Evolutionary conservation across 1,140 invertebrate genomes (phyloP), one percentile per base, ranked within the genome.

Genomic region (Mycetomoellerius zeteki): DNA sequence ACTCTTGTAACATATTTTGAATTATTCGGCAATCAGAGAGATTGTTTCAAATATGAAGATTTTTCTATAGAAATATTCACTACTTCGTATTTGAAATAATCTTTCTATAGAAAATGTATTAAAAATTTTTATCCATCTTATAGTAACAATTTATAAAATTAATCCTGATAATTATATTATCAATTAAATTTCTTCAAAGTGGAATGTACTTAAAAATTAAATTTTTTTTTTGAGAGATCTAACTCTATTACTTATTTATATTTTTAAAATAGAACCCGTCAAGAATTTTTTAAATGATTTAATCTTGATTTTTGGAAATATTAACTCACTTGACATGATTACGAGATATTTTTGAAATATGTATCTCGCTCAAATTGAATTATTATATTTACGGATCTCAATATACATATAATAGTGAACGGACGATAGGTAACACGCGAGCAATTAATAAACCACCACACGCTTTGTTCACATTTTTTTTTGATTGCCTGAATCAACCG

Each of bases 401-500:
- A 73, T 47, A 60, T n/a, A 73, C 30, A 60, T n/a, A 21, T 21
- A 14, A 21, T 47, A 64, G 52, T 52, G 27, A 73, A 14, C 54
- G 21, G 30, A 21, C 27, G 37, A 73, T 82, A 72, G 24, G 52
- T 56, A 73, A 82, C 37, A 73, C 50, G 67, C 80, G 67, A 73
- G 24, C 54, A 82, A 58, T 82, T 69, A 64, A 72, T 30, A 71
- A 2, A 60, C 21, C 33, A 60, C 67, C 54, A 58, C 67, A 72
- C 67, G 80, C 80, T 82, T 82, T 82, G 21, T 58, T 43, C 33
- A 72, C 52, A 82, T 43, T 30, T 72, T 67, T 65, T 69, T 72
- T 67, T 67, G 24, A 33, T 67, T 54, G 71, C 80, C 30, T 82
- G 56, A 81, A 73, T 76, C 71, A 65, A 88, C 67, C 80, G 67